Evolutionary conservation across 2,888 invertebrate genomes (phyloP).

Genomic region (Eulithis testata): DNA sequence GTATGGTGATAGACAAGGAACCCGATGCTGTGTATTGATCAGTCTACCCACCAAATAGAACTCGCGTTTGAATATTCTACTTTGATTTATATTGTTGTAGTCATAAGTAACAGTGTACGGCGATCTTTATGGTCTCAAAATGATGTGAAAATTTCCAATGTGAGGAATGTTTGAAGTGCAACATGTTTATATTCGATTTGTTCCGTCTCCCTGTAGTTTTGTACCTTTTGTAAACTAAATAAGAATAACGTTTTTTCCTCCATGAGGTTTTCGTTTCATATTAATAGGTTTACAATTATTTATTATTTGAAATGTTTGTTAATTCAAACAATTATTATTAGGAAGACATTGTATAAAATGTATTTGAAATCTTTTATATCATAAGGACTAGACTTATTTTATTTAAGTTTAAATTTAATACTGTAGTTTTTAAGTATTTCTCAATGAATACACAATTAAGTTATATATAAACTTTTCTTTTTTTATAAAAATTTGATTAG

Average conservation of each 20-base stretch:
- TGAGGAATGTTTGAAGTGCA: slow-evolving; percentile 13
- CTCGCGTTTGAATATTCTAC: too few relatives aligned
- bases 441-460: slow-evolving; percentile 58
- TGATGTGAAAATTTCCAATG: slow-evolving; percentile 13
- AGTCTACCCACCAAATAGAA: too few relatives aligned
- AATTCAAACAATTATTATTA: slow-evolving; percentile 32
- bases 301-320: slow-evolving; percentile 12
- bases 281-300: slow-evolving; percentile 22
- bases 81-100: neutral
- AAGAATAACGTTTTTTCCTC: slow-evolving; percentile 15
- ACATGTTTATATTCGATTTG: neutral
- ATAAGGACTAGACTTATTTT: slow-evolving; percentile 59
- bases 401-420: slow-evolving; percentile 48
- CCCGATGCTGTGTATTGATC: too few relatives aligned
- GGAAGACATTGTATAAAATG: slow-evolving; percentile 36
- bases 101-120: neutral
- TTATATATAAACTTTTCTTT: slow-evolving; percentile 28
- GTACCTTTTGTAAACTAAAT: slow-evolving; percentile 26
- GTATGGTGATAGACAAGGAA: too few relatives aligned
- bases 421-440: slow-evolving; percentile 57
- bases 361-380: slow-evolving; percentile 40
- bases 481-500: slow-evolving; percentile 11
- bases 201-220: slow-evolving; percentile 21
- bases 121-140: neutral
- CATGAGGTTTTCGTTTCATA: slow-evolving; percentile 26